Base-by-base conservation (phyloP, 1,140 invertebrate species). In the Drosophila simulans region DNA sequence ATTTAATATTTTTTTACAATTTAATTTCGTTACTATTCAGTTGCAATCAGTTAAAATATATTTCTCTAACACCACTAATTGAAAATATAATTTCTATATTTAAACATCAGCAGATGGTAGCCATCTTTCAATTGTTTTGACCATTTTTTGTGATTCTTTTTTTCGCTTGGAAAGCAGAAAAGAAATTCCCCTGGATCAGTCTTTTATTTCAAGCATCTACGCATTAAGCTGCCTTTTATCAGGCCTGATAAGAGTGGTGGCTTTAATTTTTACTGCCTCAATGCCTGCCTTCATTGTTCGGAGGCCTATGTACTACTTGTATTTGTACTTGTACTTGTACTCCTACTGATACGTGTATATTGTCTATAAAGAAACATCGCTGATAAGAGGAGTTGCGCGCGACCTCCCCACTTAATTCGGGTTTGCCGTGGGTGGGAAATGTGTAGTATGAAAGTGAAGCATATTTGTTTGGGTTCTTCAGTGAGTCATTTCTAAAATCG, bases 351-450 rank as follows among this genome's bases (percentile, higher is more conserved):
- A 69, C 37, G 13, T 15, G 5, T 37, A 45, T 51, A 52, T 56
- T 74, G 79, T 60, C 55, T 80, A 52, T 68, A 77, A 73, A 57
- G 56, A 62, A 60, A 59, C 57, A 76, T 54, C 35, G 57, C 65
- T 80, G 83, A 88, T 88, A 88, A 86, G 79, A 39, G 62, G 59
- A 83, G 75, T 83, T 86, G 77, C 75, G 79, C 74, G 75, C 79
- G 74, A 80, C 72, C 81, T 80, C 54, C 56, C 58, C 63, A 59
- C 65, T 78, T 71, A 62, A 68, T 82, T 78, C 68, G 37, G 58
- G 68, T 55, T 54, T 57, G 27, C 17, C 43, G 42, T 46, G 52
- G 31, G 27, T 31, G 45, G 20, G 42, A 12, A 42, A 39, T 46
- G 13, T 46, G 15, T 59, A 42, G 54, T 66, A 60, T 64, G 15